A percentile compares a stretch with the other conserved stretches of the same genome.
Conservation (phyloP, 2,888 invertebrate genomes). For the Phortica okadai region DNA sequence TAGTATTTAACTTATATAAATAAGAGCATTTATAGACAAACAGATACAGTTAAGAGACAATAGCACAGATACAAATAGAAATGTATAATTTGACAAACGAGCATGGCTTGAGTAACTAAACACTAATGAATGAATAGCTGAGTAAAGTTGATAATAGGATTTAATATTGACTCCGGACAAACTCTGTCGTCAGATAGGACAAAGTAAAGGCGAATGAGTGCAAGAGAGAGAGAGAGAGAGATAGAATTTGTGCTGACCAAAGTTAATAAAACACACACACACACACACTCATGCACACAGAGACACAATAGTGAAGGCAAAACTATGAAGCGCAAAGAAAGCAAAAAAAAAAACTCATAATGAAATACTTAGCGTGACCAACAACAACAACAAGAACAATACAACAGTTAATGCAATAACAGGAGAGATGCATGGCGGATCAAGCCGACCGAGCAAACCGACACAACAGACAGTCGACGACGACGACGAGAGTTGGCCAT, state of each 20-base stretch:
- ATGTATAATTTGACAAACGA: neutral
- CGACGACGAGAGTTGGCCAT: neutral
- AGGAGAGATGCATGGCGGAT: neutral
- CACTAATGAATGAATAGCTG: constrained; percentile 19
- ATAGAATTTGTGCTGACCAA: neutral
- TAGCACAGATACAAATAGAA: neutral
- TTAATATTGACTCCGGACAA: neutral
- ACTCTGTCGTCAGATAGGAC: neutral
- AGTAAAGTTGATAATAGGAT: constrained; percentile 4
- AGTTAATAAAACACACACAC: neutral
- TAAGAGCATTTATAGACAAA: neutral
- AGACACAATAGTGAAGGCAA: neutral
- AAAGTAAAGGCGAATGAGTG: neutral
- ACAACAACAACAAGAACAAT: neutral
- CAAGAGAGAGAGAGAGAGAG: neutral
- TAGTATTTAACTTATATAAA: neutral
- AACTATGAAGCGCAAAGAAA: neutral
- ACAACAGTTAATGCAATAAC: neutral
- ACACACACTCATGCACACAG: neutral
- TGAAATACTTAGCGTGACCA: constrained; percentile 6
- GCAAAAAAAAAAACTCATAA: neutral
- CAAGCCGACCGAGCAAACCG: neutral
- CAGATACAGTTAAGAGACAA: neutral
- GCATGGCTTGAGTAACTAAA: neutral
- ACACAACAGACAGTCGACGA: too few species aligned